phyloP scores from a whole-genome alignment of 35 echinoderm and acorn worm genomes.

The Heliocidaris erythrogramma region DNA sequence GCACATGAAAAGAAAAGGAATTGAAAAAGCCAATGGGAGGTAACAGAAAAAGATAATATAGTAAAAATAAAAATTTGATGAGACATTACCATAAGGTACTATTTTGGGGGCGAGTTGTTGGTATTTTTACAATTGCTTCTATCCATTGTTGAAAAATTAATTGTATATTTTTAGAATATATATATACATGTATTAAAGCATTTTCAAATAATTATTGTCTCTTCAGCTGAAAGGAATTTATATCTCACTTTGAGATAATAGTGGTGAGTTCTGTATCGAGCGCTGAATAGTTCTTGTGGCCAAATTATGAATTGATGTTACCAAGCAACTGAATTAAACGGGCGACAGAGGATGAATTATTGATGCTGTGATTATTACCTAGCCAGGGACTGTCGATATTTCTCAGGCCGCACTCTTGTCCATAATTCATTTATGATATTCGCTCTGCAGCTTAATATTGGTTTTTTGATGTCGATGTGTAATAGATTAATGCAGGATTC shows the following conservation, averaged over 20 bases:
- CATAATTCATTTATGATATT: not conserved
- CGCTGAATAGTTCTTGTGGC: not conserved
- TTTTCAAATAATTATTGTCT: not conserved
- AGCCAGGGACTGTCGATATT: not conserved
- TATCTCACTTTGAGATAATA: not conserved
- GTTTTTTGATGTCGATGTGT: conserved; percentile 1
- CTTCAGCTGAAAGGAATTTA: not conserved
- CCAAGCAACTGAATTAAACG: conserved; percentile 2
- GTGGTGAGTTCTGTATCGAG: not conserved
- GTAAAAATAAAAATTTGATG: not conserved
- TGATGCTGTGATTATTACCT: not conserved
- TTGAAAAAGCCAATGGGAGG: no score
- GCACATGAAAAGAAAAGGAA: no score
- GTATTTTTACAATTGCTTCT: not conserved
- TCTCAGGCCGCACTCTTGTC: not conserved
- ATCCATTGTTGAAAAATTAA: not conserved
- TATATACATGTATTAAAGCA: no score
- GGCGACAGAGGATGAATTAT: not conserved
- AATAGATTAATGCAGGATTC: not conserved
- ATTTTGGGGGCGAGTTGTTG: no score
- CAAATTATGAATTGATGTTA: not conserved
- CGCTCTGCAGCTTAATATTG: not conserved
- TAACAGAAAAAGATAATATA: no score
- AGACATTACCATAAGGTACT: no score
- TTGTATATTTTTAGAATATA: not conserved